Evolutionary conservation across 2,888 invertebrate species (phyloP).

Genomic region (Drosophila tanythrix): DNA sequence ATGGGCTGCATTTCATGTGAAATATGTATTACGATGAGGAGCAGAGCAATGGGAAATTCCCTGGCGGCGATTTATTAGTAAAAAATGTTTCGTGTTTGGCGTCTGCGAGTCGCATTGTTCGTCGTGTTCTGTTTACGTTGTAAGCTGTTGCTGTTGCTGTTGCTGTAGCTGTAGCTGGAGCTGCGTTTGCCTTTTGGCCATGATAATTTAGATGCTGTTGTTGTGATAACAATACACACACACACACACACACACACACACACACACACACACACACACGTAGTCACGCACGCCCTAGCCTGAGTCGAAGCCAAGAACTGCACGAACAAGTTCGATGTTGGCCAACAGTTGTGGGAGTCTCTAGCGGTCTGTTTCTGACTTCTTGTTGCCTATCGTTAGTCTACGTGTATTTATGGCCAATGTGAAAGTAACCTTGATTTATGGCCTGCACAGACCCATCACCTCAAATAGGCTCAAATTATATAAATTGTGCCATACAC

Average conservation of each 20-base stretch:
- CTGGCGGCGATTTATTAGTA: constrained; percentile 63
- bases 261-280: constrained; percentile 30
- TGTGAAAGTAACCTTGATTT: constrained; percentile 72
- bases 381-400: constrained; percentile 31
- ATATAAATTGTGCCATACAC: constrained; percentile 69
- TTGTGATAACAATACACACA: constrained; percentile 65
- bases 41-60: constrained; percentile 55
- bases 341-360: constrained; percentile 41
- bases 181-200: constrained; percentile 57
- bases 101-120: constrained; percentile 58
- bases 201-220: constrained; percentile 73
- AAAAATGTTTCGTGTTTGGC: constrained; percentile 72
- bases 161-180: constrained; percentile 20
- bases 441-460: constrained; percentile 50
- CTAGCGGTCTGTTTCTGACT: constrained; percentile 14
- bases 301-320: constrained; percentile 23
- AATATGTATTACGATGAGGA: constrained; percentile 57
- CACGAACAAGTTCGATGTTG: constrained; percentile 74
- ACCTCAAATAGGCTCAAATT: constrained; percentile 69
- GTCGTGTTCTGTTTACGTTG: constrained; percentile 71
- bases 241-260: constrained; percentile 21
- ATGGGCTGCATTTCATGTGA: constrained; percentile 59
- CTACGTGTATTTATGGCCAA: constrained; percentile 44
- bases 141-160: constrained; percentile 62
- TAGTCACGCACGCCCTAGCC: constrained; percentile 26